phyloP scores from a whole-genome alignment of 2,113 vertebrate species.

The Leucoraja erinaceus region DNA sequence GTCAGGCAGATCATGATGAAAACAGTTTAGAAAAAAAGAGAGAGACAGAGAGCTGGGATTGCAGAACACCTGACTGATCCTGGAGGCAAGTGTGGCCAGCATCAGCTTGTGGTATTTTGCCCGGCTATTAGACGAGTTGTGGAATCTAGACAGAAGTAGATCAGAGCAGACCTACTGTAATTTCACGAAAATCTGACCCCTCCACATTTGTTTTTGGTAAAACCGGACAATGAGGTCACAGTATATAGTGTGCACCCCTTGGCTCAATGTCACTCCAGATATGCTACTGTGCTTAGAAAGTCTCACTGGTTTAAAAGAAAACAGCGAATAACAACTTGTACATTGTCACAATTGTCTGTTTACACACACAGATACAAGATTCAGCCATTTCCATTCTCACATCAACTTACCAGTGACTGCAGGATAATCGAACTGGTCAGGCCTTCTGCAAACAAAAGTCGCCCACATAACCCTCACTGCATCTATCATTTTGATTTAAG shows the following conservation, averaged over 20 bases:
- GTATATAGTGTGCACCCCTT: not conserved
- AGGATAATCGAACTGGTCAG: slow-evolving; percentile 30
- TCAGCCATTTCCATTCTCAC: slow-evolving; percentile 23
- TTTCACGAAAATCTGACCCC: slow-evolving; percentile 37
- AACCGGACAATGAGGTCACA: slow-evolving; percentile 14
- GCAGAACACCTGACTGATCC: not conserved
- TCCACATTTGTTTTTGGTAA: slow-evolving; percentile 29
- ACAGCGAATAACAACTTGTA: not conserved
- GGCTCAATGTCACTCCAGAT: not conserved
- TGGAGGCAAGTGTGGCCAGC: not conserved
- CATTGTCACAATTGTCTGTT: slow-evolving; percentile 27
- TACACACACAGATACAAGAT: slow-evolving; percentile 24
- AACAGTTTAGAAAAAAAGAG: not conserved
- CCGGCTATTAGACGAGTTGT: too few species aligned
- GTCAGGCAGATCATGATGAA: not conserved
- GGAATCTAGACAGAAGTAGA: slow-evolving; percentile 32
- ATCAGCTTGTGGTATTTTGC: not conserved
- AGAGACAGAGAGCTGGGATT: not conserved
- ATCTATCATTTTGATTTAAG: slow-evolving; percentile 36
- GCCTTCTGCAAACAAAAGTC: slow-evolving; percentile 38
- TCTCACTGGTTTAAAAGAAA: not conserved
- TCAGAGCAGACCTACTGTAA: slow-evolving; percentile 38
- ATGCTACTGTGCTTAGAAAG: not conserved
- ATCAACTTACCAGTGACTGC: slow-evolving; percentile 33
- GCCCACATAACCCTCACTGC: slow-evolving; percentile 37